These are phyloP conservation scores for Sarcophaga bullata DNA, from an alignment of 1,140 invertebrate genomes.

Conservation along the genomic window DNA sequence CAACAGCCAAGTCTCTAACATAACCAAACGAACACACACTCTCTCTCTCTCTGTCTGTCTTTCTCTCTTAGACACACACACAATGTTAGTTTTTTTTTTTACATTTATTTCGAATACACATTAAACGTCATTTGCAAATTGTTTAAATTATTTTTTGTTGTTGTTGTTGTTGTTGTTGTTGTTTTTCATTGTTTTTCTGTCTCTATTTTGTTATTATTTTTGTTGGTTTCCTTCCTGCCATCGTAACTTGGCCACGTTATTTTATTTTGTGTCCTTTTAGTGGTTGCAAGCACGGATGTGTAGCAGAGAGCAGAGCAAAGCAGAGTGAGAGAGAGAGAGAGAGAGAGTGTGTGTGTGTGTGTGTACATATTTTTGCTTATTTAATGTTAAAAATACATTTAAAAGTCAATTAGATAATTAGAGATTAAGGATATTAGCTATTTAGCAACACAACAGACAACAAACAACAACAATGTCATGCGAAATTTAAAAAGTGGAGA, in stretches of 20 bases:
- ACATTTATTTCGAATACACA: background rate
- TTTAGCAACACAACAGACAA: constrained; percentile 6
- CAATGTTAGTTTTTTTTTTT: no score
- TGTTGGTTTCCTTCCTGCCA: background rate
- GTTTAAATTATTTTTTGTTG: background rate
- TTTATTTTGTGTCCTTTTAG: background rate
- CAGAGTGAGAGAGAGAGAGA: no score
- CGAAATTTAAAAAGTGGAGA: no score
- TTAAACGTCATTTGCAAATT: background rate
- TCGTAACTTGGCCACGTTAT: background rate
- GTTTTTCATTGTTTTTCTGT: background rate
- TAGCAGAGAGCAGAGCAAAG: no score
- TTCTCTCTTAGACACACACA: no score
- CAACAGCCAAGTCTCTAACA: no score
- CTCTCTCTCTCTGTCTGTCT: no score
- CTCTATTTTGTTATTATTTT: background rate
- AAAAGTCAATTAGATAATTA: constrained; percentile 41
- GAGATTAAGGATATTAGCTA: constrained; percentile 39
- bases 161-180: background rate
- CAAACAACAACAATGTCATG: background rate
- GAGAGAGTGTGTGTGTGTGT: no score
- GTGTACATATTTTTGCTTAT: background rate
- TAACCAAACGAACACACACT: no score
- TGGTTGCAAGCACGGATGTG: no score
- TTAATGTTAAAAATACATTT: constrained; percentile 36